Percentiles rank a stretch among this genome's conserved stretches.
Evolutionary conservation across 2,113 vertebrate species (phyloP).

Genomic region (Bufo bufo): DNA sequence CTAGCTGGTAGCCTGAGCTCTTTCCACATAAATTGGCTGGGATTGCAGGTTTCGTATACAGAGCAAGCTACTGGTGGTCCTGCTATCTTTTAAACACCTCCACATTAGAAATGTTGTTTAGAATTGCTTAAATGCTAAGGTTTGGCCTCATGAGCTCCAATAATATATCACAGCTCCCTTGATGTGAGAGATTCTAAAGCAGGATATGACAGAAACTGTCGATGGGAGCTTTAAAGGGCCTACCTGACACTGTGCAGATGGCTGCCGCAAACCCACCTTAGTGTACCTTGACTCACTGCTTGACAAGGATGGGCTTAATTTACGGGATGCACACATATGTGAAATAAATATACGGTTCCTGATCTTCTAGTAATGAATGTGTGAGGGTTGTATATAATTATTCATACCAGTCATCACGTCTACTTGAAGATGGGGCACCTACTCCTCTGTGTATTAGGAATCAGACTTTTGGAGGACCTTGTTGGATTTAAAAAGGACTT

Average conservation of each 20-base stretch:
- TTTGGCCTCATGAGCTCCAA: slow-evolving; percentile 57
- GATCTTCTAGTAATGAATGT: neutral
- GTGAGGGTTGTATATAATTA: neutral
- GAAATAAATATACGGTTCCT: neutral
- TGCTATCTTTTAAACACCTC: slow-evolving; percentile 54
- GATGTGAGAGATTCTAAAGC: neutral
- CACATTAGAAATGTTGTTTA: slow-evolving; percentile 67
- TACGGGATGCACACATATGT: neutral
- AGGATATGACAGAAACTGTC: neutral
- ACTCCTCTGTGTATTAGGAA: no score
- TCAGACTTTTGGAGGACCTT: no score
- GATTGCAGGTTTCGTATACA: slow-evolving; percentile 62
- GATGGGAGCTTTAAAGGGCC: neutral
- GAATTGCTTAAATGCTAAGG: slow-evolving; percentile 65
- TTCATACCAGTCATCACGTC: neutral
- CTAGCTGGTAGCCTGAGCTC: neutral
- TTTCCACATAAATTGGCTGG: slow-evolving; percentile 19
- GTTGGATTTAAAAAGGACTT: no score
- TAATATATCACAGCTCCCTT: slow-evolving; percentile 13
- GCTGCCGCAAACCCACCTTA: neutral
- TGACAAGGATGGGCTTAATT: neutral
- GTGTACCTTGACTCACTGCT: neutral
- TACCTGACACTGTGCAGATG: slow-evolving; percentile 20
- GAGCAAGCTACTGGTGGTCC: slow-evolving; percentile 58
- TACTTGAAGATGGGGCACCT: no score